Evolutionary conservation across 2,797 vertebrate genomes (phyloP).

Genomic region (Amblyopsis hoosieri): DNA sequence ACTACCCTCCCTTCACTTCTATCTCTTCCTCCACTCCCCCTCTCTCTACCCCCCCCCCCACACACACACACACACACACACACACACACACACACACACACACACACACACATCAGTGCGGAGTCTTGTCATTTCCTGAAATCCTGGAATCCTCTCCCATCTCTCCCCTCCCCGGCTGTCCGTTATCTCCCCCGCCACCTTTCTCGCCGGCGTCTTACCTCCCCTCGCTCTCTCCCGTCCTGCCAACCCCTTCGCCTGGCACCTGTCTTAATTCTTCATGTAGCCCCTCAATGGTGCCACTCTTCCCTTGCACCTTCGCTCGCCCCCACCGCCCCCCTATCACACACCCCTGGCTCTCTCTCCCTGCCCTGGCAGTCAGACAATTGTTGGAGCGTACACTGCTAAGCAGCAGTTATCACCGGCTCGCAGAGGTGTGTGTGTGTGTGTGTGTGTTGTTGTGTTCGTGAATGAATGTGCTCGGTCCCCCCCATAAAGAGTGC

Average conservation of each 20-base stretch:
- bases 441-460: constrained; percentile 10
- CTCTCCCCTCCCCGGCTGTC: constrained; percentile 38
- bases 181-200: constrained; percentile 65
- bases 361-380: constrained; percentile 72
- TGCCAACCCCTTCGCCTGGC: constrained; percentile 65
- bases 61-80: too few species aligned
- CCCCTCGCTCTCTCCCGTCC: constrained; percentile 60
- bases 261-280: constrained; percentile 75
- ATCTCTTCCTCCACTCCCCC: too few species aligned
- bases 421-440: constrained; percentile 67
- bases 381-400: constrained; percentile 72
- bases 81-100: too few species aligned
- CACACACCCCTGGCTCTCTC: constrained; percentile 57
- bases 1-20: too few species aligned
- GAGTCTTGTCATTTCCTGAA: constrained; percentile 54
- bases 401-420: constrained; percentile 79
- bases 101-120: constrained; percentile 31
- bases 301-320: constrained; percentile 62
- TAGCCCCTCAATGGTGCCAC: constrained; percentile 73
- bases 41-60: too few species aligned
- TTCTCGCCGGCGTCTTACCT: constrained; percentile 36
- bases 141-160: constrained; percentile 60
- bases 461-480: constrained; percentile 4
- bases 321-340: constrained; percentile 50
- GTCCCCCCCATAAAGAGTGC: too few species aligned